Conservation (phyloP, 1,140 invertebrate species). For the Drosophila sulfurigaster region DNA sequence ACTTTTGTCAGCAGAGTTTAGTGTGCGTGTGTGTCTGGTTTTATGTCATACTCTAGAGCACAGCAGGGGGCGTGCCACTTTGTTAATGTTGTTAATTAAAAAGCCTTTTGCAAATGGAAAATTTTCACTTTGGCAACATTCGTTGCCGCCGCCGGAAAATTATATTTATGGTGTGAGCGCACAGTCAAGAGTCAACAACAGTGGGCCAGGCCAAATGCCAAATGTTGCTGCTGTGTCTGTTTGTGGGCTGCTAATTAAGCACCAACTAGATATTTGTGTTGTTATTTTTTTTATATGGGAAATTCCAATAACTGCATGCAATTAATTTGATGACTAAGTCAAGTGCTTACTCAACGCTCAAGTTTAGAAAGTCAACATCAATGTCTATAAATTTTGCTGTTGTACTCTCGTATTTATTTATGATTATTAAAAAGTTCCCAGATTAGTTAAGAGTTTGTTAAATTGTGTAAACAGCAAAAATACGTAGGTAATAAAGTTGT, state of each 20-base stretch:
- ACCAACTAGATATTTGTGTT: slow-evolving; percentile 14
- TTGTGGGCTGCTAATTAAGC: slow-evolving; percentile 40
- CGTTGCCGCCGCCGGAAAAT: slow-evolving; percentile 29
- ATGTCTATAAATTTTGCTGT: not conserved
- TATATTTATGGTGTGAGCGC: slow-evolving; percentile 36
- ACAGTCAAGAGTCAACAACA: slow-evolving; percentile 40
- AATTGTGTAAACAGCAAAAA: not conserved
- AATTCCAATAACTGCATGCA: slow-evolving; percentile 26
- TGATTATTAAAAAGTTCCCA: not conserved
- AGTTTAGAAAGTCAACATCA: not conserved
- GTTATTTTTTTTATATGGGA: slow-evolving; percentile 2
- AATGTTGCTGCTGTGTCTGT: slow-evolving; percentile 7
- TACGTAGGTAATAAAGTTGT: slow-evolving; percentile 9
- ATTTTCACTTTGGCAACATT: slow-evolving; percentile 56
- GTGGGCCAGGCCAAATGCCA: slow-evolving; percentile 18
- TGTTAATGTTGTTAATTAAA: slow-evolving; percentile 74
- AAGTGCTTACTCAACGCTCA: not conserved
- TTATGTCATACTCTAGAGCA: slow-evolving; percentile 6
- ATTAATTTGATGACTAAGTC: slow-evolving; percentile 27
- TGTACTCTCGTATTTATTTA: not conserved
- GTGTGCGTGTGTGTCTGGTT: slow-evolving; percentile 16
- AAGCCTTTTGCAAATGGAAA: slow-evolving; percentile 49
- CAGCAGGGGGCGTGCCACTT: slow-evolving; percentile 49
- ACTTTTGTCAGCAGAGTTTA: slow-evolving; percentile 9
- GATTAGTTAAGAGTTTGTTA: slow-evolving; percentile 4